Evolutionary conservation across 2,797 vertebrate genomes (phyloP).

Genomic region (Pseudotriccus pelzelni): DNA sequence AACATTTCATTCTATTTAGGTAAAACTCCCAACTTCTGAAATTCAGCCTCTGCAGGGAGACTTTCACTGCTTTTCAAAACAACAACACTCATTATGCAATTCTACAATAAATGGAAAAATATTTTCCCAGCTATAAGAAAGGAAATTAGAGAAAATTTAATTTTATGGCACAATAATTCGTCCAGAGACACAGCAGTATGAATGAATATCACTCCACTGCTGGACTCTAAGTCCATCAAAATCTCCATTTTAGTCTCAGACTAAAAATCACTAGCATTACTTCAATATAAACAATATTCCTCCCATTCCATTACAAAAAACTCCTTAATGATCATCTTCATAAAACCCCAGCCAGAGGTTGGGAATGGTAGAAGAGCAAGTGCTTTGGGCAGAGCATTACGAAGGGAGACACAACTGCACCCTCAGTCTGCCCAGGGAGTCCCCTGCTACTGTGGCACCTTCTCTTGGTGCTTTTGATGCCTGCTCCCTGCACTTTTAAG

Average conservation of each 20-base stretch:
- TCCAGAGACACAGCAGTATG: not conserved
- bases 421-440: not conserved
- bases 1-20: constrained; percentile 72
- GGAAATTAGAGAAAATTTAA: constrained; percentile 32
- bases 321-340: not conserved
- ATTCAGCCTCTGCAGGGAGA: constrained; percentile 51
- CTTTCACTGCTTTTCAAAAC: constrained; percentile 60
- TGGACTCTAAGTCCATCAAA: not conserved
- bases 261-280: not conserved
- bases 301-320: not conserved
- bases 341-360: not conserved
- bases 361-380: not conserved
- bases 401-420: not conserved
- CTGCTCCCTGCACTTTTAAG: not conserved
- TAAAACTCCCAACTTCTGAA: constrained; percentile 61
- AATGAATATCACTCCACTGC: not conserved
- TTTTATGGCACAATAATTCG: constrained; percentile 3
- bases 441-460: not conserved
- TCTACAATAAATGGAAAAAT: constrained; percentile 24
- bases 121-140: constrained; percentile 39
- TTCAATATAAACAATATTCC: not conserved
- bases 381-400: not conserved
- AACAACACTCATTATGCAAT: constrained; percentile 6
- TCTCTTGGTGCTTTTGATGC: not conserved
- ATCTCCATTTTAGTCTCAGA: not conserved